Evolutionary conservation across 2,113 vertebrate genomes (phyloP), one percentile per base, ranked within the genome.

Genomic region (Euleptes europaea): DNA sequence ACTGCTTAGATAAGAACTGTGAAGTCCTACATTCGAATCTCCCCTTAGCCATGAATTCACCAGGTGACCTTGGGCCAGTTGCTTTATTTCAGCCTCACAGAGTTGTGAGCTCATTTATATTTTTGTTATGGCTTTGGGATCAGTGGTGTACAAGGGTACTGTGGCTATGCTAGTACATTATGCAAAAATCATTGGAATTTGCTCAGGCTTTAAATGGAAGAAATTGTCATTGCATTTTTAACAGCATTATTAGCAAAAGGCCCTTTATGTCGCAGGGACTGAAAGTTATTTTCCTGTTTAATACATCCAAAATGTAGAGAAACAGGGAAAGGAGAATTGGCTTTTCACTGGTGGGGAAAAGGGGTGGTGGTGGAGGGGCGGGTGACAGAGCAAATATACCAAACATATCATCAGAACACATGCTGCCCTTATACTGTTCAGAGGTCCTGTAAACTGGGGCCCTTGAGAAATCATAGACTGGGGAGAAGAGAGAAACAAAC

Each of bases 151-250:
- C 5, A 4, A 69, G 63, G 82, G 74, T 42, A 66, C 21, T 74
- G 21, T 8, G 5, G 21, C 33, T 84, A 21, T 13, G 6, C 23
- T 10, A 28, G 75, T 84, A 51, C 40, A 42, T 84, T 54, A 54
- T 54, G 42, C 38, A 77, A 67, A 76, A 84, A 84, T 67, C 42
- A 21, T 67, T 47, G 82, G 60, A 51, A 84, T 84, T 67, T 77
- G 63, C 82, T 69, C 77, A 77, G 76, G 51, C 33, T 63, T 63
- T 40, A 77, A 84, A 66, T 40, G 3, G 31, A 80, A 51, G n/a
- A 33, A 54, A 38, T 57, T 66, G 47, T 9, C 51, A 66, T 49
- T 67, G 44, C 82, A 67, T 76, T 83, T 76, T 76, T 21, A 15
- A 51, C 31, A 54, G 44, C 15, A 31, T 54, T 84, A 40, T 40